phyloP scores from a whole-genome alignment of 2,113 vertebrate species.

The Oceanites oceanicus region DNA sequence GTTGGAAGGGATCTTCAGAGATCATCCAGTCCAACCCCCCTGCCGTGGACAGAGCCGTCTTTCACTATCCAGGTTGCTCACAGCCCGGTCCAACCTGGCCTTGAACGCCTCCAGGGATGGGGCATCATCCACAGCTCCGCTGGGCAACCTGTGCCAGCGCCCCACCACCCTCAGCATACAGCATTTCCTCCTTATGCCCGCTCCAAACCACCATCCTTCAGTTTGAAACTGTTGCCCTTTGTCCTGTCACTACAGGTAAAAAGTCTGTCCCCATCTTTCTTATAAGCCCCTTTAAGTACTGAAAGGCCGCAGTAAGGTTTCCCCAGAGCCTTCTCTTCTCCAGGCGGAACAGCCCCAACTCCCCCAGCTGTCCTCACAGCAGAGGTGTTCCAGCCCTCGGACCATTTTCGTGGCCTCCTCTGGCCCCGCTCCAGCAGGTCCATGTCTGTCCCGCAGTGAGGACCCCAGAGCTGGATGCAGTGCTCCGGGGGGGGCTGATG shows the following conservation, averaged over 20 bases:
- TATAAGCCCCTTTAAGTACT: no score
- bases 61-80: neutral
- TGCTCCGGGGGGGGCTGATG: no score
- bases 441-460: neutral
- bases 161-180: neutral
- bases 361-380: neutral
- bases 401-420: neutral
- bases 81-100: neutral
- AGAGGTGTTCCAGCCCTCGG: neutral
- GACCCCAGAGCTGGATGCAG: neutral
- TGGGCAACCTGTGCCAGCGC: neutral
- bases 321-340: neutral
- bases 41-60: neutral
- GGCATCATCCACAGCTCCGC: neutral
- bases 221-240: neutral
- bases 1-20: neutral
- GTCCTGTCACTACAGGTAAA: neutral
- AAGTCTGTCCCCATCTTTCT: no score
- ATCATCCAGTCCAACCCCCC: neutral
- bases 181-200: neutral
- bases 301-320: neutral
- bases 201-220: neutral
- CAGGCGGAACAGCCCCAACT: neutral
- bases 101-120: neutral
- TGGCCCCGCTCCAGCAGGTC: neutral